Percentiles rank a stretch among this genome's conserved stretches.
Evolutionary conservation across 2,113 vertebrate species (phyloP).

Genomic region (Zosterops pallidus): DNA sequence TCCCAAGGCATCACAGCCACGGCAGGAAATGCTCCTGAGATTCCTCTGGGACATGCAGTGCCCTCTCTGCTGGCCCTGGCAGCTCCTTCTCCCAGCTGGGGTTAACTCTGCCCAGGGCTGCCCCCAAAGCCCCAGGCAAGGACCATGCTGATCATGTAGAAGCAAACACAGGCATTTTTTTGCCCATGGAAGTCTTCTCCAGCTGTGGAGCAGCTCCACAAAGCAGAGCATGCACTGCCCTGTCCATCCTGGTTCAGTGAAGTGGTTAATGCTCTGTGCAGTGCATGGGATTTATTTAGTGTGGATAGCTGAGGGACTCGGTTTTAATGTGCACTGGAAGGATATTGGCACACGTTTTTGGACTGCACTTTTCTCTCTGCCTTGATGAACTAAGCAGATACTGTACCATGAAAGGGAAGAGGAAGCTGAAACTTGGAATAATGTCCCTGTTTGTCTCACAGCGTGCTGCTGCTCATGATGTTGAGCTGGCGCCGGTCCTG

Average conservation of each 20-base stretch:
- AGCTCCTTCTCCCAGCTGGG: fast-evolving
- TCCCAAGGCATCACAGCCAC: neutral
- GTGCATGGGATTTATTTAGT: conserved; percentile 40
- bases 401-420: conserved; percentile 51
- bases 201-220: neutral
- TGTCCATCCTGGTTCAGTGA: neutral
- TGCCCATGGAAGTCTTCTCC: neutral
- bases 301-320: neutral
- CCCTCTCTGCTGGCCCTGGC: neutral
- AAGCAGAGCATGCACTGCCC: neutral
- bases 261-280: conserved; percentile 19
- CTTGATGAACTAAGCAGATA: conserved; percentile 68
- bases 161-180: fast-evolving
- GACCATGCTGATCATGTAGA: fast-evolving
- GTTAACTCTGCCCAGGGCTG: neutral
- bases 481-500: conserved; percentile 18
- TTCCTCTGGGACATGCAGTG: neutral
- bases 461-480: conserved; percentile 48
- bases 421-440: conserved; percentile 26
- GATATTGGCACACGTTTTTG: conserved; percentile 59
- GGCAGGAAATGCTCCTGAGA: neutral
- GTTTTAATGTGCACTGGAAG: conserved; percentile 46
- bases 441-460: conserved; percentile 57
- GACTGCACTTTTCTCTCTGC: conserved; percentile 14
- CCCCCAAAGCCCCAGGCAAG: neutral